Evolutionary conservation across 1,140 invertebrate genomes (phyloP).

Genomic region (Aphaenogaster floridana): DNA sequence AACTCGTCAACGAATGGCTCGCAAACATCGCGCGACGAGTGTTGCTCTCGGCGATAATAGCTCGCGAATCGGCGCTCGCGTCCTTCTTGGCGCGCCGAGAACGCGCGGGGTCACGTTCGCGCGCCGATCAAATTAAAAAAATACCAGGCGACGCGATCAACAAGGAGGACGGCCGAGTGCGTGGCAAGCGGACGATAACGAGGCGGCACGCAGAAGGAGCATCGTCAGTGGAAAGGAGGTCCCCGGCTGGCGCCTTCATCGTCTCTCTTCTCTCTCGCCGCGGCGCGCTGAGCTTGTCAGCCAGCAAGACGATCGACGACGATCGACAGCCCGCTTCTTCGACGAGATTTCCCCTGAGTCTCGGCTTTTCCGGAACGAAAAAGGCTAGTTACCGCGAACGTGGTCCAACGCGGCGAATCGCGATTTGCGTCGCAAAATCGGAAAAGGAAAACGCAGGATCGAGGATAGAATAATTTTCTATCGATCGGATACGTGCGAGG

Average conservation of each 20-base stretch:
- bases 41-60: slow-evolving; percentile 43
- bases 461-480: not conserved
- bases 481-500: not conserved
- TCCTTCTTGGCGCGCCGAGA: slow-evolving; percentile 37
- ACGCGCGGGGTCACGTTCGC: slow-evolving; percentile 32
- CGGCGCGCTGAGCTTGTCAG: slow-evolving; percentile 42
- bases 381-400: not conserved
- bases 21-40: slow-evolving; percentile 28
- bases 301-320: slow-evolving; percentile 60
- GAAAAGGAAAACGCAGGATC: not conserved
- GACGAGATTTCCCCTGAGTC: not conserved
- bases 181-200: slow-evolving; percentile 54
- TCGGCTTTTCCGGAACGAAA: not conserved
- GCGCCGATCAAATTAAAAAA: slow-evolving; percentile 41
- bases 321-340: slow-evolving; percentile 62
- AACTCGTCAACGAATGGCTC: slow-evolving; percentile 34
- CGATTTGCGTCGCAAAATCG: not conserved
- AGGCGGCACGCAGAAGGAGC: slow-evolving; percentile 46
- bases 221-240: slow-evolving; percentile 52
- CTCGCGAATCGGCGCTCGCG: slow-evolving; percentile 29
- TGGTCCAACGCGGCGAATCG: not conserved
- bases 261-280: slow-evolving; percentile 38
- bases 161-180: slow-evolving; percentile 47
- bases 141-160: slow-evolving; percentile 26
- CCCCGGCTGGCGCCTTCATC: slow-evolving; percentile 60